These are phyloP conservation scores for Arvicanthis niloticus DNA, from an alignment of 2,113 vertebrate species.

Conservation along the genomic window DNA sequence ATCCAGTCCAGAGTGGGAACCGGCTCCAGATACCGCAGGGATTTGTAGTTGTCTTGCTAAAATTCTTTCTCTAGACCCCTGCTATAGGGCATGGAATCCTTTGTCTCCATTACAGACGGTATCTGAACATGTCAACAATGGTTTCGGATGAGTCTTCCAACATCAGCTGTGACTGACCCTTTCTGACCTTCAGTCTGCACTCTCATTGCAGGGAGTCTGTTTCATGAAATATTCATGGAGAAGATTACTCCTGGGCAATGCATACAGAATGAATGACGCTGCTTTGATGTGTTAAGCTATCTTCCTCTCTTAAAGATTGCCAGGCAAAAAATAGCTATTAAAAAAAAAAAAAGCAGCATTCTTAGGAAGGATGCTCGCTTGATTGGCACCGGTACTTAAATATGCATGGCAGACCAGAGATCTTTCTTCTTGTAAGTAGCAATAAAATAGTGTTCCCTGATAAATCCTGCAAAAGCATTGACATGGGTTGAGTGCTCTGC, in stretches of 20 bases:
- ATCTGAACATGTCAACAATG: not conserved
- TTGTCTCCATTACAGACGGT: not conserved
- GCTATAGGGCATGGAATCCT: not conserved
- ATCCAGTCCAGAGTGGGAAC: too few species aligned
- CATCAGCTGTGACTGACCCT: not conserved
- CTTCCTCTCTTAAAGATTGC: slow-evolving; percentile 73
- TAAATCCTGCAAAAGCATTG: not conserved
- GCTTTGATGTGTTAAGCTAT: slow-evolving; percentile 81
- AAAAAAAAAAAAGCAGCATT: slow-evolving; percentile 66
- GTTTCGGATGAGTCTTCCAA: not conserved
- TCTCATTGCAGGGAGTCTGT: not conserved
- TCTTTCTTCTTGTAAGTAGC: not conserved
- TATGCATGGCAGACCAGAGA: not conserved
- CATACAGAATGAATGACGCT: slow-evolving; percentile 72
- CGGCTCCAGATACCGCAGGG: not conserved
- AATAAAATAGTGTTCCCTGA: not conserved
- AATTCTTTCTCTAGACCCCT: not conserved
- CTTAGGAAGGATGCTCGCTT: not conserved
- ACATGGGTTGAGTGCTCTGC: not conserved
- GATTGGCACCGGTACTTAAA: slow-evolving; percentile 24
- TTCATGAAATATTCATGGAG: slow-evolving; percentile 82
- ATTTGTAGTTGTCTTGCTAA: not conserved
- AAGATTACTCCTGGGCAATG: slow-evolving; percentile 59
- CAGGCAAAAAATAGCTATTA: slow-evolving; percentile 77
- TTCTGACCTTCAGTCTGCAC: slow-evolving; percentile 54